Base-by-base conservation (phyloP, 1,140 invertebrate genomes). In the Euborellia annulipes region DNA sequence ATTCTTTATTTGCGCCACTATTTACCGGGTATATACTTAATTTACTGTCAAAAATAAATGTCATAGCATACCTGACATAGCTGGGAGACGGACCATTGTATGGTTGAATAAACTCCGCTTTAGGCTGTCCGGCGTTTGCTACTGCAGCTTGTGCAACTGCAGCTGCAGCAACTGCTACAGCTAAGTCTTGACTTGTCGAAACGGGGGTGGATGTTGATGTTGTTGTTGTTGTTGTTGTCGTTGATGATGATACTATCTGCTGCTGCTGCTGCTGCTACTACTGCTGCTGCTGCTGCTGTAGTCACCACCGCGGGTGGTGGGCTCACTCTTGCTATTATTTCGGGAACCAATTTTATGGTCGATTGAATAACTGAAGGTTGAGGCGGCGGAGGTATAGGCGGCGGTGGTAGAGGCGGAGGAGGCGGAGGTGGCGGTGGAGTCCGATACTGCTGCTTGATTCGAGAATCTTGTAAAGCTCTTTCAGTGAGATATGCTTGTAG, bases 401-500 rank as follows among this genome's bases (percentile, higher is more conserved):
- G 23, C 4, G 11, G 23, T 6, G 23, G 11, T 11, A 11, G 4
- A 27, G 11, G 4, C 11, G 23, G 23, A 6, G 23, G 23, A 27
- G 38, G 38, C 2, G 6, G 38, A 38, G 36, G 36, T 11, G 38
- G 38, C 9, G 41, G 41, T 23, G 41, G 23, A 2, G 19, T 23
- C 18, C 41, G 2, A 48, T 65, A 61, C 8, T 59, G 56, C 50
- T 79, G 76, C 63, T 85, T 84, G n/a, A 82, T 77, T 61, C 75
- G 76, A 32, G 75, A 71, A 54, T 82, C 76, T 56, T 78, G 70
- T 14, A 82, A 64, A n/a, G 81, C 78, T 58, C 76, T 68, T 56
- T 83, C 80, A 3, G 77, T 82, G 39, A 83, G 67, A 62, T 85
- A 85, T 0, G 76, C 77, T 50, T 83, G 78, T 14, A 82, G 58